phyloP scores from a whole-genome alignment of 2,888 invertebrate genomes.

The Pollenia labialis region DNA sequence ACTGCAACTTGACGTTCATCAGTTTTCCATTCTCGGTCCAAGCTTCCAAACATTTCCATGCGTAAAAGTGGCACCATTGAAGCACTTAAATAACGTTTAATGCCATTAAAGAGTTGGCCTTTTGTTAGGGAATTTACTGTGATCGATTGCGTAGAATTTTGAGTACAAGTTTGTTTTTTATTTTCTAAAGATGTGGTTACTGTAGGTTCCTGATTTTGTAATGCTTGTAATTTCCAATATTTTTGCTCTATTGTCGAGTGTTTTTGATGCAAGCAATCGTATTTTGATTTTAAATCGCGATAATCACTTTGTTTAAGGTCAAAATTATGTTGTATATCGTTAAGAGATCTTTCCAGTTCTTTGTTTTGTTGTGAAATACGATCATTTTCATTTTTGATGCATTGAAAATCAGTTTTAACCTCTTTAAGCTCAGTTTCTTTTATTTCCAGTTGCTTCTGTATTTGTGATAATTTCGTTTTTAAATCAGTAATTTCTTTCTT shows the following conservation, averaged over 20 bases:
- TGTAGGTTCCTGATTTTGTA: constrained; percentile 68
- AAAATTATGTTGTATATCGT: constrained; percentile 38
- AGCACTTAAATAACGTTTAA: constrained; percentile 82
- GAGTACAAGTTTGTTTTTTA: neutral
- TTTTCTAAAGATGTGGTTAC: constrained; percentile 71
- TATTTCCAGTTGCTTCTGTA: constrained; percentile 16
- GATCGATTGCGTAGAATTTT: neutral
- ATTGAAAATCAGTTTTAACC: neutral
- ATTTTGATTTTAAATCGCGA: neutral
- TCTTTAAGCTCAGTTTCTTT: constrained; percentile 6
- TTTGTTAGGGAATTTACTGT: constrained; percentile 75
- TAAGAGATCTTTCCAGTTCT: constrained; percentile 16
- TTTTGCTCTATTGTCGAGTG: constrained; percentile 41
- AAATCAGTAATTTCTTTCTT: constrained; percentile 35
- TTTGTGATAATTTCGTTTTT: constrained; percentile 11
- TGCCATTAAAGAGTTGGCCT: constrained; percentile 81
- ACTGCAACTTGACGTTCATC: constrained; percentile 81
- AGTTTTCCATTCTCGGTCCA: constrained; percentile 81
- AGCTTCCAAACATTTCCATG: constrained; percentile 83
- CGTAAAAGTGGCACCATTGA: constrained; percentile 82
- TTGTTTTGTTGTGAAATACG: constrained; percentile 5
- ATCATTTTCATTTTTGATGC: constrained; percentile 35
- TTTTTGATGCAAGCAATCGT: constrained; percentile 34
- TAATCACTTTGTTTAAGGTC: constrained; percentile 26
- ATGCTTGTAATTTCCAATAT: constrained; percentile 44